Evolutionary conservation across 2,113 vertebrate species (phyloP), one percentile per base, ranked within the genome.

Genomic region (Microtus richardsoni): DNA sequence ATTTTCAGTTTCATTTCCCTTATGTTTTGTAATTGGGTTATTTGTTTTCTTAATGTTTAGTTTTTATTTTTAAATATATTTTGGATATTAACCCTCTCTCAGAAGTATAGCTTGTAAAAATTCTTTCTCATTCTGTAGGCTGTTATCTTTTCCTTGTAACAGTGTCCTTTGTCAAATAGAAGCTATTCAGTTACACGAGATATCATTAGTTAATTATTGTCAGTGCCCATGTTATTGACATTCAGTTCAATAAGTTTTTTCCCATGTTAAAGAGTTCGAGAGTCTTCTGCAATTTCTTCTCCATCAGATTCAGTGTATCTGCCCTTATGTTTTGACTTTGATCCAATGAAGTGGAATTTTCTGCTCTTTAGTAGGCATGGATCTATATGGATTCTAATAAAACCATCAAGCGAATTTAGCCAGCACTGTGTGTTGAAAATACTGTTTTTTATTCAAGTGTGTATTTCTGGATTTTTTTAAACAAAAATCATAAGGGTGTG

Each of bases 381-480:
- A 5, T 80, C 49, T 54, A 54, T 54, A 36, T 58, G 78, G 52
- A 80, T n/a, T 58, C 33, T 58, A 58, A 21, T 58, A 49, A 79
- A 79, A 36, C 2, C 30, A 79, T 22, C 4, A 30, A 79, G 6
- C 0, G 0, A 17, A 16, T 79, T 22, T 52, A 49, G n/a, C 4
- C 4, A 79, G 77, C 49, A 22, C 3, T 33, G 19, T n/a, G 22
- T 79, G 17, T 36, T 79, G 49, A 54, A 79, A 49, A 36, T 79
- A 4, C 4, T 79, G 9, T 49, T 4, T 78, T 79, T 79, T 79
- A 33, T 79, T 79, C 4, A 10, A 21, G 36, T 54, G 10, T 36
- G 21, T 24, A 24, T 80, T 22, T 22, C 2, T n/a, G 49, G 33
- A 11, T 36, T 22, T 17, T 49, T 49, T 21, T 79, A 36, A 52